Evolutionary conservation across 2,888 invertebrate species (phyloP).

Genomic region (Torymus auratus): DNA sequence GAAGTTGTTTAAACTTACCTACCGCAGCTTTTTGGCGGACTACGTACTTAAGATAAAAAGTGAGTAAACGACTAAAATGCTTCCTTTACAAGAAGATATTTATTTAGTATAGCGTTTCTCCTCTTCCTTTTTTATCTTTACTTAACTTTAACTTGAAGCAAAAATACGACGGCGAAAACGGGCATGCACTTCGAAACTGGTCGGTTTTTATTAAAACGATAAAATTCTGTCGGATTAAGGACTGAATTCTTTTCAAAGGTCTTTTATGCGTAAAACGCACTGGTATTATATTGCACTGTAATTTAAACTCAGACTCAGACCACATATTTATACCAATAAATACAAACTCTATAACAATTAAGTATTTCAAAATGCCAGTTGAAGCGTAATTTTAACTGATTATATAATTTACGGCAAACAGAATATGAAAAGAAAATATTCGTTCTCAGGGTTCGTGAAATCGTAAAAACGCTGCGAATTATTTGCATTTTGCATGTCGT

Average conservation of each 20-base stretch:
- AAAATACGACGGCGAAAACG: background rate
- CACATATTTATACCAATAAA: background rate
- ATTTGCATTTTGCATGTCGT: too few relatives aligned
- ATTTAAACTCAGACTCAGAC: background rate
- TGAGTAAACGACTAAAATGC: too few relatives aligned
- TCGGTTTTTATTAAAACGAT: conserved; percentile 1
- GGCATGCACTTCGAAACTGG: background rate
- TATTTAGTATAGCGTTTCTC: too few relatives aligned
- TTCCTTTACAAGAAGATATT: too few relatives aligned
- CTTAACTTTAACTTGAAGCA: too few relatives aligned
- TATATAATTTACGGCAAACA: conserved; percentile 16
- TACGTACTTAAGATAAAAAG: too few relatives aligned
- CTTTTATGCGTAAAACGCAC: background rate
- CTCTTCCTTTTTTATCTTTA: too few relatives aligned
- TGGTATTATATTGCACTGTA: background rate
- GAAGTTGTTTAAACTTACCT: too few relatives aligned
- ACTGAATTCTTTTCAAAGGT: background rate
- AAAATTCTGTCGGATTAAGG: conserved; percentile 4
- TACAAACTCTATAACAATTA: conserved; percentile 15
- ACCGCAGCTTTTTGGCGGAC: too few relatives aligned
- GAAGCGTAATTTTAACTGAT: conserved; percentile 11
- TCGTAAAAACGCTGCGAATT: too few relatives aligned
- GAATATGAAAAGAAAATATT: background rate
- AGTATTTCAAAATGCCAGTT: conserved; percentile 24
- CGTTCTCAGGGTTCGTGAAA: too few relatives aligned